Base-by-base conservation (phyloP, 1,140 invertebrate genomes). In the Nomia melanderi region DNA sequence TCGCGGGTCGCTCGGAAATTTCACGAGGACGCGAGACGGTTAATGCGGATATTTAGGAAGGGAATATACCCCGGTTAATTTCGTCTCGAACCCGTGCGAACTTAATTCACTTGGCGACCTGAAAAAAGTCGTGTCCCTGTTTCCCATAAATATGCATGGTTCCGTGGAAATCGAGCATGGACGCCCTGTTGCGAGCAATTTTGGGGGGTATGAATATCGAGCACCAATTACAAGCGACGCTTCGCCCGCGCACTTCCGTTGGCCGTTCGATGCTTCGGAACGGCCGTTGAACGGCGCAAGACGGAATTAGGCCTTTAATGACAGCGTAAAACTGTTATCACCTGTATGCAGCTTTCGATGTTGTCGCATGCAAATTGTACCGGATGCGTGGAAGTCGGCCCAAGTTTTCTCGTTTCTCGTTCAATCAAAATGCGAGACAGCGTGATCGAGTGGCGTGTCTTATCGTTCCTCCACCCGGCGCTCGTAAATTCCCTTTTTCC, bases 381-480 rank as follows among this genome's bases (percentile, higher is more conserved):
- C 27, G 17, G 12, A 25, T 4, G 39, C 33, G 47, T 47, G 27
- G 36, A 36, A 63, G 62, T 81, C 54, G 27, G 56, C 41, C 27
- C 9, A 57, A 77, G 69, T 77, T 69, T 74, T 64, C 76, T 79
- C 59, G 39, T 75, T 65, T 83, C 66, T 73, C 71, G 79, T 86
- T 85, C 79, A 77, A 87, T 81, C 82, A 85, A 84, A 83, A 87
- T 76, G 79, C 85, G 64, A 47, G 81, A 86, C 83, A 86, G 81
- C 29, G 82, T 87, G 85, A 86, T 87, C 78, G 83, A 87, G 74
- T 54, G 60, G 54, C 56, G 56, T 65, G 44, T 64, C 74, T 78
- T 86, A 81, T 84, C 79, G 70, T 66, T n/a, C 44, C 29, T 77
- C 60, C 39, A 53, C 77, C 62, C 44, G 54, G 36, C 67, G 74